Evolutionary conservation across 92 coral and sea anemone species (phyloP), one percentile per base, ranked within the genome.

Genomic region (Epizoanthus rinbou): DNA sequence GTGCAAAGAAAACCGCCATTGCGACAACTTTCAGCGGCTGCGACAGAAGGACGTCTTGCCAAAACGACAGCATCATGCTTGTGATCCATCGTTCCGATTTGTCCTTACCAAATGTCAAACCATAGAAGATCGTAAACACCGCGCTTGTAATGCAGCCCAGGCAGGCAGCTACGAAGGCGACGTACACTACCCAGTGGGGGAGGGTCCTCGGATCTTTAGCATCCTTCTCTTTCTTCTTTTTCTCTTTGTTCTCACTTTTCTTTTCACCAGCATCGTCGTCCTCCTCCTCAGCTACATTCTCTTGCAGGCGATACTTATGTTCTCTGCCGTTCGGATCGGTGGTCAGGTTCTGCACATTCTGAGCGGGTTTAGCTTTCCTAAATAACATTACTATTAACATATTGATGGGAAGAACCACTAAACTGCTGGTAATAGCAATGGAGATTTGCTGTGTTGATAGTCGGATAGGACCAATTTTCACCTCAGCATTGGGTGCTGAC

Each of bases 11-110:
- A 3, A 87, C 83, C 6, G 98, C 97, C 17, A 93, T 47, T 52
- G 83, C 82, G 4, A 95, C 65, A 33, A 95, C 98, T 50, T 95
- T 95, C 60, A 95, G 70, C 18, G 98, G 98, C 65, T 95, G 98
- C 3, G 91, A 87, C n/a, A 95, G 64, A 24, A 95, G 35, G 43
- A 95, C 97, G 67, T 93, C 97, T 83, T 95, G 97, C 92, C 92
- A 87, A 56, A 95, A 93, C 5, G 98, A 95, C 2, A 95, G 83
- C 92, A 89, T 86, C 93, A 93, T 93, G 14, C 92, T 89, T 33
- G 91, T 79, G 33, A 95, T 69, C 98, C 98, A 95, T 11, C 91
- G 88, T 68, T 89, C 92, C 6, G 98, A 91, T 76, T 93, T 95
- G n/a, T 28, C 91, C 60, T 80, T 88, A 0, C 98, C 98, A 59